A percentile compares a stretch with the other conserved stretches of the same genome.
Conservation (phyloP, 2,797 vertebrate genomes). For the Bothrops alternatus region DNA sequence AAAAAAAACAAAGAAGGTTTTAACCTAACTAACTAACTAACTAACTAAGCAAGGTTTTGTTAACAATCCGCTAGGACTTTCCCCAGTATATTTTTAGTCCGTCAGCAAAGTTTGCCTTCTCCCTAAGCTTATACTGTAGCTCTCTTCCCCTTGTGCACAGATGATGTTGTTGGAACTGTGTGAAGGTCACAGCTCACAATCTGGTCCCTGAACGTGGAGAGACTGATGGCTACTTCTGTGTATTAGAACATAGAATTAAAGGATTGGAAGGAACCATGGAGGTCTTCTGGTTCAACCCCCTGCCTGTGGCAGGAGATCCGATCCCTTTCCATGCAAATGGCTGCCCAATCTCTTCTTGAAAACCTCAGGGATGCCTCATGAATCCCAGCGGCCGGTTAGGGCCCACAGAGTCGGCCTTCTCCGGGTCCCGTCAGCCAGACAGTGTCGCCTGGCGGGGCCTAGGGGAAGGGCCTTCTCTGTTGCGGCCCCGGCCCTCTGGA, state of each 20-base stretch:
- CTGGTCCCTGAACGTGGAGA: neutral
- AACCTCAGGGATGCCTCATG: neutral
- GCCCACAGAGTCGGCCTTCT: too few relatives aligned
- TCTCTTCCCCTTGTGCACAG: neutral
- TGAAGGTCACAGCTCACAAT: neutral
- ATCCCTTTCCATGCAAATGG: neutral
- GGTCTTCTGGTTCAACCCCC: neutral
- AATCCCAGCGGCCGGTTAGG: too few relatives aligned
- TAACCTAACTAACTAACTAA: neutral
- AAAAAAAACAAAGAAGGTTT: neutral
- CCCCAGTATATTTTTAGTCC: neutral
- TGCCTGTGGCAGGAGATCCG: neutral
- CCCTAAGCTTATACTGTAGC: neutral
- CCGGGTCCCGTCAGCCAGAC: too few relatives aligned
- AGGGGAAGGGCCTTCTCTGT: too few relatives aligned
- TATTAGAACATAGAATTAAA: neutral
- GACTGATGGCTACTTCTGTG: neutral
- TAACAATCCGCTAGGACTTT: neutral
- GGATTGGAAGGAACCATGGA: neutral
- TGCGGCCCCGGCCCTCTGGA: too few relatives aligned
- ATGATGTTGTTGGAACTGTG: neutral
- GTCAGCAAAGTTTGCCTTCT: neutral
- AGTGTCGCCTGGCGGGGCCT: too few relatives aligned
- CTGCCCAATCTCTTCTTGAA: neutral
- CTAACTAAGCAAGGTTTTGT: too few relatives aligned